These are phyloP conservation scores for Ovis canadensis DNA, from an alignment of 2,113 vertebrate genomes.

Conservation along the genomic window DNA sequence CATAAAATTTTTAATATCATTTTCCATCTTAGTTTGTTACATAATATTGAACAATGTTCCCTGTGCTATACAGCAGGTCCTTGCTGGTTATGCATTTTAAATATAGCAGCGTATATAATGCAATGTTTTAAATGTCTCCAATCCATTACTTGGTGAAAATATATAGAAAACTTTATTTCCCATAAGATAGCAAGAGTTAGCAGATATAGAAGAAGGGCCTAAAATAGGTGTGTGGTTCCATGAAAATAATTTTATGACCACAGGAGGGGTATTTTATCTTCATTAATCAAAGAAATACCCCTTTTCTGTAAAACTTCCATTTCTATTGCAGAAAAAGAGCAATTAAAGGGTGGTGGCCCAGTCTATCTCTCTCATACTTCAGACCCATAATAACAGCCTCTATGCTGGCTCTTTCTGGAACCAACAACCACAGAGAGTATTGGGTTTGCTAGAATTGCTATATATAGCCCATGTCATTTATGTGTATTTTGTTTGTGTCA, in stretches of 20 bases:
- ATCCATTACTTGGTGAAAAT: not conserved
- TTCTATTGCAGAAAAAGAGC: not conserved
- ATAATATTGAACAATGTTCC: too few relatives aligned
- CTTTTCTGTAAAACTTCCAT: not conserved
- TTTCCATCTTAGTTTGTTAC: not conserved
- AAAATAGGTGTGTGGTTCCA: not conserved
- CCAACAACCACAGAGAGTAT: not conserved
- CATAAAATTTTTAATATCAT: not conserved
- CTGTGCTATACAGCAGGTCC: too few relatives aligned
- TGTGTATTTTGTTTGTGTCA: slow-evolving; percentile 26
- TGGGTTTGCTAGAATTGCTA: not conserved
- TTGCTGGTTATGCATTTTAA: too few relatives aligned
- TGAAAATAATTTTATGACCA: not conserved
- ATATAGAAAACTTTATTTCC: not conserved
- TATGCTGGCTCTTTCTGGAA: slow-evolving; percentile 26
- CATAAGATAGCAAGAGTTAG: not conserved
- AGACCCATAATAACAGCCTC: not conserved
- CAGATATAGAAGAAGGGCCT: not conserved
- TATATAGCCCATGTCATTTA: slow-evolving; percentile 44
- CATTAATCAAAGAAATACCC: not conserved
- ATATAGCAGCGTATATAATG: not conserved
- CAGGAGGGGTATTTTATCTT: not conserved
- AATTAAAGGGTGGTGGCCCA: not conserved
- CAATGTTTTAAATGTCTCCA: not conserved
- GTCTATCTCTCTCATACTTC: slow-evolving; percentile 18